These are phyloP conservation scores for Lycodopsis pacificus DNA, from an alignment of 2,797 vertebrate species.

Conservation along the genomic window DNA sequence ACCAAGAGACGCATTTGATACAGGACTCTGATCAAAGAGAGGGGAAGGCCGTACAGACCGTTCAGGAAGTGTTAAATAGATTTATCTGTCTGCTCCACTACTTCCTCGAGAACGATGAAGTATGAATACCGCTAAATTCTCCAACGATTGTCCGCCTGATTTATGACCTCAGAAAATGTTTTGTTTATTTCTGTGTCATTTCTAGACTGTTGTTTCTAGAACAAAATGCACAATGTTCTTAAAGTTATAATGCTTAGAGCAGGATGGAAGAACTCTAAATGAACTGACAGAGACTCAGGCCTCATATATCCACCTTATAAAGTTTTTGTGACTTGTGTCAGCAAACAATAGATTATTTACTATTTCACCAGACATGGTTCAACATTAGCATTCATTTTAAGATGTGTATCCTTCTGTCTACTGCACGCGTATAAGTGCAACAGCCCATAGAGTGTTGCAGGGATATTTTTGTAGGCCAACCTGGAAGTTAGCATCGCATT, in stretches of 20 bases:
- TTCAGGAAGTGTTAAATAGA: conserved; percentile 47
- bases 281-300: neutral
- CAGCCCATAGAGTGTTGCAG: no score
- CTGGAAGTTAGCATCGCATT: no score
- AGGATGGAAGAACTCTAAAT: neutral
- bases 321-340: no score
- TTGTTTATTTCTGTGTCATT: neutral
- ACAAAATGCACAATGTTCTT: neutral
- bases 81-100: conserved; percentile 25
- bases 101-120: conserved; percentile 10
- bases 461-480: no score
- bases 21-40: conserved; percentile 5
- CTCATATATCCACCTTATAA: neutral
- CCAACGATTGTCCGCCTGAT: neutral
- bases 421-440: no score
- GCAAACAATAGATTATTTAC: no score
- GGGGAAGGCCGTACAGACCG: neutral
- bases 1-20: neutral
- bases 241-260: neutral
- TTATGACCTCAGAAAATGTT: neutral
- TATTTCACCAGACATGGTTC: no score
- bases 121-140: neutral
- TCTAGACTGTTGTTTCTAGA: no score
- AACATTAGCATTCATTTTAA: no score
- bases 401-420: no score